Evolutionary conservation across 2,797 vertebrate genomes (phyloP), one percentile per base, ranked within the genome.

Genomic region (Oceanodroma leucorhoa): DNA sequence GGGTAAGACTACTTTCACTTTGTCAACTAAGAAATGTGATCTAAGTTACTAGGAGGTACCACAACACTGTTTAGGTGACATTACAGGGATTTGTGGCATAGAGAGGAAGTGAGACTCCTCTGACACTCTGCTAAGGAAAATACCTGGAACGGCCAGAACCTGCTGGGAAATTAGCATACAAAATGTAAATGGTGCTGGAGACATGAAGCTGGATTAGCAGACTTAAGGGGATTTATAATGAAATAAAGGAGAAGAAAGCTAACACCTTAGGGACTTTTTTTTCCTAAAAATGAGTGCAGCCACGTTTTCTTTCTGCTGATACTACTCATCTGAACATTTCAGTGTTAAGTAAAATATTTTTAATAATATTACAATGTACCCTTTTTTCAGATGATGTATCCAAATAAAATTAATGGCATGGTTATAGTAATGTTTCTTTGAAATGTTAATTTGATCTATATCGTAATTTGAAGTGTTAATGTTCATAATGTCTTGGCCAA

Each of bases 201-300:
- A 94, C 94, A 78, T 48, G 58, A 96, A 95, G 30, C 18, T 89
- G 90, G 87, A 97, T 97, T 97, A 97, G 45, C 65, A 89, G 80
- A 80, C 1, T 95, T 97, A 96, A 43, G 76, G 83, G 84, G 83
- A 89, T 97, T 97, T 97, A 83, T 89, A 92, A 57, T 90, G 78
- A 97, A 97, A 96, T 96, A 95, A 96, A 96, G 41, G 32, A 64
- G 88, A 93, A 79, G 53, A 20, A 71, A 77, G 30, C 19, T 80
- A 88, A 84, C 23, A 92, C 11, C 10, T 62, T 66, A 61, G 20
- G 19, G 57, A 27, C 41, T 36, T 32, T 38, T 45, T 13, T 23
- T 10, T 10, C 29, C 16, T 65, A 40, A 83, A 71, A 84, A 57
- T 21, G 43, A 64, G 32, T 94, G 43, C 54, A 86, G 14, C 18